Conservation (phyloP, 2,888 invertebrate species). For the Xiphydria camelus region DNA sequence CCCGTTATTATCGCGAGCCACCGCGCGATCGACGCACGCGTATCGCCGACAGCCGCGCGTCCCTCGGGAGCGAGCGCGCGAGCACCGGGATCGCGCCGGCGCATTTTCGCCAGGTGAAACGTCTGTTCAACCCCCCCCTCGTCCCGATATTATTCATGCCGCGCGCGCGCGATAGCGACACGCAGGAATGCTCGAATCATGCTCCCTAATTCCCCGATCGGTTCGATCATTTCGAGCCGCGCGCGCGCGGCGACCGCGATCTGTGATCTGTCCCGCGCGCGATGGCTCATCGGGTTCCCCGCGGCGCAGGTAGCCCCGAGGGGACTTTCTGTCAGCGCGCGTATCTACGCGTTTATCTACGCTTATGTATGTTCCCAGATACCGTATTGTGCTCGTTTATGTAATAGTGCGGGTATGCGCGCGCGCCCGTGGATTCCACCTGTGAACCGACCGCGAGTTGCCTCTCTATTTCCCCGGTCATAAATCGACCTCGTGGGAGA, state of each 20-base stretch:
- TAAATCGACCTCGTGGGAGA: conserved; percentile 44
- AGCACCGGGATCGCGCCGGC: no score
- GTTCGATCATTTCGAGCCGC: conserved; percentile 32
- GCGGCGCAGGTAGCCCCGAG: conserved; percentile 41
- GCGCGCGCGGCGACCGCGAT: conserved; percentile 28
- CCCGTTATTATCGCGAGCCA: no score
- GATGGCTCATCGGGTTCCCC: conserved; percentile 34
- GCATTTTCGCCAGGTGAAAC: no score
- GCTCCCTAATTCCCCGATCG: conserved; percentile 48
- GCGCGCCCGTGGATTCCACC: background rate
- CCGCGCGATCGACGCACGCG: no score
- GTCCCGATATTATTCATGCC: conserved; percentile 21
- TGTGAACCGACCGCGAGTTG: background rate
- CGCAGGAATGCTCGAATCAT: conserved; percentile 49
- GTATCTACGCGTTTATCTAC: conserved; percentile 7
- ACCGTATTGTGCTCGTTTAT: conserved; percentile 5
- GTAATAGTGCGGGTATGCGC: conserved; percentile 4
- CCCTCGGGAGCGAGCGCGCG: no score
- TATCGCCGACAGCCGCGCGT: no score
- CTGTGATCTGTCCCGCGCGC: conserved; percentile 35
- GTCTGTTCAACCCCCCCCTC: no score
- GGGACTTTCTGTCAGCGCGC: conserved; percentile 40
- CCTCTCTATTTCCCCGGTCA: conserved; percentile 17
- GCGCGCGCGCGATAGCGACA: conserved; percentile 29
- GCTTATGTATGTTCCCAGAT: conserved; percentile 2